Base-by-base conservation (phyloP, 2,888 invertebrate genomes). In the Polylopha cassiicola region DNA sequence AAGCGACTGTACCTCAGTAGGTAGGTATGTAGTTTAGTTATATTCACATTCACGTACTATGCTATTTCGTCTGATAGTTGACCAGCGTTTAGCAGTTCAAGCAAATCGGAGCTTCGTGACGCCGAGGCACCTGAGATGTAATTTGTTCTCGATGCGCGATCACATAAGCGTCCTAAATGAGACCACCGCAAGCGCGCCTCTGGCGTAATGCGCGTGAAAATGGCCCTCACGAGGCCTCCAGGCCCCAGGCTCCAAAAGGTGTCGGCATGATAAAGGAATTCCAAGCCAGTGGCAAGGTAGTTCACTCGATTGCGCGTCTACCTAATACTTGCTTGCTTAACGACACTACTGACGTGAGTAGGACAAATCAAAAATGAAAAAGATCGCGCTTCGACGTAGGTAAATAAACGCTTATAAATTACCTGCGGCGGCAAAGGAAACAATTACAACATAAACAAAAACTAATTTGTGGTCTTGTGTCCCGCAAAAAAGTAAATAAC, bases 91-190 rank as follows among this genome's bases (percentile, higher is more conserved):
- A 67, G 58, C 57, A 59, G 53, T 54, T 50, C 45, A 45, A 49
- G 50, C 49, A 51, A 53, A 55, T 53, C 43, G 52, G 44, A 52
- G 47, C n/a, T 50, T 51, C 54, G 48, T 53, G 46, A 57, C 48
- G 55, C 48, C 53, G 54, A 44, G 58, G 55, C 54, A 56, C 61
- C 56, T 60, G 55, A 57, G 51, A 63, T 62, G 63, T 63, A 63
- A 66, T 70, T 72, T 68, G 64, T 65, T 54, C 56, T 58, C 58
- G 53, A 53, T 65, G 66, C 67, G 58, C 45, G 39, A 54, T 55
- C 53, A 54, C 53, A 58, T 56, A 64, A 27, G 66, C 68, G 66
- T 67, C 59, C 56, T 65, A 73, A 75, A 78, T 77, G 70, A 77
- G 77, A 76, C 78, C 78, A 78, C 78, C 78, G 55, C 55, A 51